These are phyloP conservation scores for Lindbergichthys nudifrons DNA, from an alignment of 2,797 vertebrate species.

Conservation along the genomic window DNA sequence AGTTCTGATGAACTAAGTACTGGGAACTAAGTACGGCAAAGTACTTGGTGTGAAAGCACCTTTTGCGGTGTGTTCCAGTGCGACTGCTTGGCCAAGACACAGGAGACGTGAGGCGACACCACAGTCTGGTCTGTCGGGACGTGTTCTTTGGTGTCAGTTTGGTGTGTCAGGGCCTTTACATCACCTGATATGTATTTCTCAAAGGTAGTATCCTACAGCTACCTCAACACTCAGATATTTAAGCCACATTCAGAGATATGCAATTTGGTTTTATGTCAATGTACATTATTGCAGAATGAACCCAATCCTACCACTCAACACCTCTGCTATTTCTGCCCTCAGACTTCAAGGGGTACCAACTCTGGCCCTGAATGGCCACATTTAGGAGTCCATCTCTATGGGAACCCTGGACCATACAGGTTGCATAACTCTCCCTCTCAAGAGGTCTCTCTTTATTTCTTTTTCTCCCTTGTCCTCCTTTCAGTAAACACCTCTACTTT, in stretches of 20 bases:
- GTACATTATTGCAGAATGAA: slow-evolving; percentile 39
- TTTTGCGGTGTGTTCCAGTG: too few relatives aligned
- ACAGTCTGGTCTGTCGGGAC: too few relatives aligned
- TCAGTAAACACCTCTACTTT: slow-evolving; percentile 85
- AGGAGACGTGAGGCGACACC: too few relatives aligned
- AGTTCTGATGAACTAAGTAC: too few relatives aligned
- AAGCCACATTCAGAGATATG: slow-evolving; percentile 38
- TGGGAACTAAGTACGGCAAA: too few relatives aligned
- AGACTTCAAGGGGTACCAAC: slow-evolving; percentile 33
- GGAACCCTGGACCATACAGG: slow-evolving; percentile 60
- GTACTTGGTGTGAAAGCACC: too few relatives aligned
- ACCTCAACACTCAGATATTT: slow-evolving; percentile 28
- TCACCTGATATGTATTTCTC: slow-evolving; percentile 31
- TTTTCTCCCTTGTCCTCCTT: slow-evolving; percentile 74
- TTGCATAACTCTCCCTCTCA: slow-evolving; percentile 81
- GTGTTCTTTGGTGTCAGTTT: too few relatives aligned
- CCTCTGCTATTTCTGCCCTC: slow-evolving; percentile 43
- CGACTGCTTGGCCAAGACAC: too few relatives aligned
- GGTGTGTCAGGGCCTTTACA: not conserved
- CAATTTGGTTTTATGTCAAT: slow-evolving; percentile 53
- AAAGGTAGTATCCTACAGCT: slow-evolving; percentile 11
- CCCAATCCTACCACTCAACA: slow-evolving; percentile 33
- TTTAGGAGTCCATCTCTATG: slow-evolving; percentile 35
- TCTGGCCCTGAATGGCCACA: slow-evolving; percentile 44
- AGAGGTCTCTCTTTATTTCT: slow-evolving; percentile 65